A percentile compares a stretch with the other conserved stretches of the same genome.
Evolutionary conservation across 2,113 vertebrate genomes (phyloP).

Genomic region (Istiophorus platypterus): DNA sequence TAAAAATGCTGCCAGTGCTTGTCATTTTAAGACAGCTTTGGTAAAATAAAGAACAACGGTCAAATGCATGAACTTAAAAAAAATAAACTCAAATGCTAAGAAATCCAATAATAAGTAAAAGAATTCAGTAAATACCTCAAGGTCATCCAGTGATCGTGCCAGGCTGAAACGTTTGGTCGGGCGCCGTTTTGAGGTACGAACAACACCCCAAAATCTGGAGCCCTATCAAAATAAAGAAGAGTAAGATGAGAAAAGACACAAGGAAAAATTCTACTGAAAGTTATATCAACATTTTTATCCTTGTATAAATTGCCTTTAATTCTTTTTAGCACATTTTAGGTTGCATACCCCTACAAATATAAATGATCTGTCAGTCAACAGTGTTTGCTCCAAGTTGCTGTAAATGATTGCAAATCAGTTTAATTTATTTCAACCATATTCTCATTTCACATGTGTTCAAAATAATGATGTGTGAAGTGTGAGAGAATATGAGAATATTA

Average conservation of each 20-base stretch:
- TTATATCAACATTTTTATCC: background rate
- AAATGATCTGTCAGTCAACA: background rate
- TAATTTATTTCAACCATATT: background rate
- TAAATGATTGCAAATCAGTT: background rate
- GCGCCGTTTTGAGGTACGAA: slow-evolving; percentile 87
- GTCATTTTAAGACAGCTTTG: background rate
- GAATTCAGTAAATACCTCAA: slow-evolving; percentile 86
- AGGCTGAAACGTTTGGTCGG: slow-evolving; percentile 90
- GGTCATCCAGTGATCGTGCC: slow-evolving; percentile 93
- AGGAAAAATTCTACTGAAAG: background rate
- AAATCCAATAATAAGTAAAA: background rate
- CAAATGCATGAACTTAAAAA: background rate
- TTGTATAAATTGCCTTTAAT: background rate
- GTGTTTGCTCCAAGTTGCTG: background rate
- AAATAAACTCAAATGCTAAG: background rate
- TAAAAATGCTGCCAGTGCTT: background rate
- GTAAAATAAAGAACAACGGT: background rate
- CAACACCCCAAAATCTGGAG: slow-evolving; percentile 85
- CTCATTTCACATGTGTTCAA: background rate
- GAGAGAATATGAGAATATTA: background rate
- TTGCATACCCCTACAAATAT: background rate
- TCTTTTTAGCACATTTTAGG: background rate
- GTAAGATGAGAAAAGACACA: background rate
- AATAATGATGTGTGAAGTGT: background rate
- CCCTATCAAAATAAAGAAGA: slow-evolving; percentile 77